Base-by-base conservation (phyloP, 2,888 invertebrate genomes). In the Buathra laborator region DNA sequence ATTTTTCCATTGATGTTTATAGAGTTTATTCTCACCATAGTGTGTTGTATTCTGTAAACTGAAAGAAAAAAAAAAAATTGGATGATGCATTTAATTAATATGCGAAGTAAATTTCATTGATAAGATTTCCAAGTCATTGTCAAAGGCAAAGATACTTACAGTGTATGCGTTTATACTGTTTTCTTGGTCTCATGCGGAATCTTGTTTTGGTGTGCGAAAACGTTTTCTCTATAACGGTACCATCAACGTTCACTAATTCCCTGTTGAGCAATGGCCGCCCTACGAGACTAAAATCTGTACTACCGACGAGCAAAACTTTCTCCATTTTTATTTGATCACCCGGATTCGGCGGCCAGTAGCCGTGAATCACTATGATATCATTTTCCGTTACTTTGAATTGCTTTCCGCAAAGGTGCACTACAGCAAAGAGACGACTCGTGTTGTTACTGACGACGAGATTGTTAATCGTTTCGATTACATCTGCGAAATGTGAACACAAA, bases 301-400 rank as follows among this genome's bases (percentile, higher is more conserved):
- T 95, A 0, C 97, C 98, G 2, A 97, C 96, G 29, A 98, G 91
- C 70, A 98, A 92, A 2, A 98, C 97, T 95, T 98, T 98, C 90
- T 98, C 97, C 67, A 98, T 94, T 86, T 95, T 96, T 75, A 98
- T 95, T 94, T 96, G 94, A 91, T 98, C 98, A 0, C 98, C 97
- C 78, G 96, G 95, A 74, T 96, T 96, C 1, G 98, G 98, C 44
- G 97, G 97, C 97, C 98, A 98, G 90, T 96, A 96, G 0, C 97
- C 97, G 94, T 97, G 97, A 0, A 98, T 94, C 0, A 98, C 95
- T 43, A 98, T 95, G 3, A 98, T 94, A 94, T 98, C 98, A n/a
- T 97, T 98, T 81, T 96, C 95, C 0, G 98, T 98, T 0, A 98
- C 95, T 94, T 98, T 97, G 94, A 96, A 97, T 91, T 98, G 98